phyloP scores from a whole-genome alignment of 2,888 invertebrate species.

The Plagodis pulveraria region DNA sequence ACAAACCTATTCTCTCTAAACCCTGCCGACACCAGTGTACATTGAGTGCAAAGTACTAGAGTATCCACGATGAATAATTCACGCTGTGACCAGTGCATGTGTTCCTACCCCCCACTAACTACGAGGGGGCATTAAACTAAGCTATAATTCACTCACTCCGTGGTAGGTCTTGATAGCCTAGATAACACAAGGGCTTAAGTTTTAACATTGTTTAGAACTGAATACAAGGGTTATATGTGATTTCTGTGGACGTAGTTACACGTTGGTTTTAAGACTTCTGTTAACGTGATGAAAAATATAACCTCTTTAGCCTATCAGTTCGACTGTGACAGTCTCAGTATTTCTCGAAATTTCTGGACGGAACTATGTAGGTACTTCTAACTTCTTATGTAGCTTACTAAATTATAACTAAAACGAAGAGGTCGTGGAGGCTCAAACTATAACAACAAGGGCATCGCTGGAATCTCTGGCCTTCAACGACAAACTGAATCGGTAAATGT shows the following conservation, averaged over 20 bases:
- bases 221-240: background rate
- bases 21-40: constrained; percentile 6
- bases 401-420: no score
- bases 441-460: no score
- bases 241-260: background rate
- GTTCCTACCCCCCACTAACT: constrained; percentile 20
- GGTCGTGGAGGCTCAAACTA: no score
- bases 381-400: no score
- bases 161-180: constrained; percentile 15
- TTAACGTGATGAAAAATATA: background rate
- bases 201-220: constrained; percentile 2
- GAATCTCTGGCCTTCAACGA: no score
- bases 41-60: constrained; percentile 20
- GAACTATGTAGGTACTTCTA: no score
- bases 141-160: constrained; percentile 22
- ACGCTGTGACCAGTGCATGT: constrained; percentile 30
- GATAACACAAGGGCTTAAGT: constrained; percentile 4
- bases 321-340: no score
- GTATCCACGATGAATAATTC: constrained; percentile 28
- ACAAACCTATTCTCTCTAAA: constrained; percentile 6
- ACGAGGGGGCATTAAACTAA: constrained; percentile 21
- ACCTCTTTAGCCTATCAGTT: no score
- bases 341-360: no score
- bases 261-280: background rate
- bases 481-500: no score